phyloP scores from a whole-genome alignment of 1,140 invertebrate genomes.

The Danaus melanippus region DNA sequence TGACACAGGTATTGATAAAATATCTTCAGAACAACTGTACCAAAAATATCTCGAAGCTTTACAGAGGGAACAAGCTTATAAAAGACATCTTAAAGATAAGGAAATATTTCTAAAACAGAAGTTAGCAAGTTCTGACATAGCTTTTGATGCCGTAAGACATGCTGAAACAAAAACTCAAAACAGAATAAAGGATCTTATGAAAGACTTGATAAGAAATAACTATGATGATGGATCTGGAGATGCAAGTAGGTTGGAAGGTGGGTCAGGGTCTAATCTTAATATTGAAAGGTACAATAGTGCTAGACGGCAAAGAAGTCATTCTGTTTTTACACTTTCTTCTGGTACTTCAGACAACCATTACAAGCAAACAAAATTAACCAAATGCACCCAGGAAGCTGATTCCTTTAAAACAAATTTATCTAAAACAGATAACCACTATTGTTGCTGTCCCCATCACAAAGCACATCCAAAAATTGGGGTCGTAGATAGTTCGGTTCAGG shows the following conservation, averaged over 20 bases:
- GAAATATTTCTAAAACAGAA: constrained; percentile 57
- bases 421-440: constrained; percentile 31
- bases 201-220: constrained; percentile 58
- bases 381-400: neutral
- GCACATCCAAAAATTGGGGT: constrained; percentile 29
- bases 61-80: constrained; percentile 55
- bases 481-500: constrained; percentile 51
- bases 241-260: constrained; percentile 53
- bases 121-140: constrained; percentile 41
- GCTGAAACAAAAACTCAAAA: constrained; percentile 31
- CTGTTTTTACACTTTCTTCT: constrained; percentile 60
- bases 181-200: constrained; percentile 50
- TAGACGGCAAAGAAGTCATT: constrained; percentile 52
- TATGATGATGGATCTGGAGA: constrained; percentile 62
- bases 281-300: constrained; percentile 22
- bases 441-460: constrained; percentile 36
- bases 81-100: constrained; percentile 52
- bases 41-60: constrained; percentile 56
- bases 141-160: constrained; percentile 26
- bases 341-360: constrained; percentile 36
- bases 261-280: constrained; percentile 28
- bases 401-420: constrained; percentile 22
- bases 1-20: constrained; percentile 37
- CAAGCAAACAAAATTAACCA: neutral
- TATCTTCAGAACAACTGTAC: constrained; percentile 62